Percentiles rank a stretch among this genome's conserved stretches.
Conservation (phyloP, 2,888 invertebrate genomes). For the Rhagonycha fulva region DNA sequence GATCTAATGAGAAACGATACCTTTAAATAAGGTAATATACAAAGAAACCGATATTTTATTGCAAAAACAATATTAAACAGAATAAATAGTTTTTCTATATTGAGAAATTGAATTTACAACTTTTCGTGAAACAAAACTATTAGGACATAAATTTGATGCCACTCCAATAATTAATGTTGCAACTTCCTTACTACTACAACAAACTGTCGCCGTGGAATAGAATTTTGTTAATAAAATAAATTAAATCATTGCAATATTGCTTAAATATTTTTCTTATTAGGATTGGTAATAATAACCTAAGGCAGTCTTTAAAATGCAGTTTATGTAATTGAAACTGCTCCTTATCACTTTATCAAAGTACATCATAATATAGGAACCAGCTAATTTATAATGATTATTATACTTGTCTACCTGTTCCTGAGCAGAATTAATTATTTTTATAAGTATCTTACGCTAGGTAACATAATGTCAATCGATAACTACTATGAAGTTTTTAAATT, state of each 20-base stretch:
- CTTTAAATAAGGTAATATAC: constrained; percentile 9
- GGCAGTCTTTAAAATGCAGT: not conserved
- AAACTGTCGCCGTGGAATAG: not conserved
- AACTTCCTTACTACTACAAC: not conserved
- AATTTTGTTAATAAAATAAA: not conserved
- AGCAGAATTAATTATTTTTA: not conserved
- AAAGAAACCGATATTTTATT: constrained; percentile 17
- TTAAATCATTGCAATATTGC: not conserved
- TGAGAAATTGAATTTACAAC: not conserved
- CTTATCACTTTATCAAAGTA: not conserved
- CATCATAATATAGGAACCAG: not conserved
- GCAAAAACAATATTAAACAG: constrained; percentile 5
- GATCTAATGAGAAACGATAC: constrained; percentile 6
- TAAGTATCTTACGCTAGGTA: not conserved
- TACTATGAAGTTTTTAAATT: not conserved
- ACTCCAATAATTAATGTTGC: not conserved
- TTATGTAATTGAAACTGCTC: not conserved
- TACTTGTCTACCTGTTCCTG: not conserved
- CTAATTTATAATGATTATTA: not conserved
- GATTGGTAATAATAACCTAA: not conserved
- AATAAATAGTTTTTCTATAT: not conserved
- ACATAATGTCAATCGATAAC: not conserved
- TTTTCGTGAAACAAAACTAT: not conserved
- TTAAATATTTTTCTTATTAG: not conserved
- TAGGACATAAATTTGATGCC: no score